These are phyloP conservation scores for Clarias platycephalus DNA, from an alignment of 2,797 vertebrate genomes.

Conservation along the genomic window DNA sequence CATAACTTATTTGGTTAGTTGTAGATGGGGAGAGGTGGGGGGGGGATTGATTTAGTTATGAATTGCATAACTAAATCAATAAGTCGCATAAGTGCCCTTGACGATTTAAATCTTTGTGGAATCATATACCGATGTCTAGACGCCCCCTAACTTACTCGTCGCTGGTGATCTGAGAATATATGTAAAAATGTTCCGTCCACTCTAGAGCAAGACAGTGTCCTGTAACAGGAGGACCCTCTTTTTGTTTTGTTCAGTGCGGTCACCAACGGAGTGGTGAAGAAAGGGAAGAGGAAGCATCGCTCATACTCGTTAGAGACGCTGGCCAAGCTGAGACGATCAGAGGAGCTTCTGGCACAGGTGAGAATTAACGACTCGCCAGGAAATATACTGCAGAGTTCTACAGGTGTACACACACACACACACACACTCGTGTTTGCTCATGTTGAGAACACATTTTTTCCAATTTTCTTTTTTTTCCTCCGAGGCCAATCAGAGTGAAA, in stretches of 20 bases:
- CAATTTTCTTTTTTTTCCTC: background rate
- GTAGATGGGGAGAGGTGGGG: no score
- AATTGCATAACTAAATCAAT: no score
- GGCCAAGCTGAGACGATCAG: constrained; percentile 81
- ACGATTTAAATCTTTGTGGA: no score
- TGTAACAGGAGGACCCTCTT: background rate
- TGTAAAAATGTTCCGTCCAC: no score
- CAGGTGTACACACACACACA: background rate
- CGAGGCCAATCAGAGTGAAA: background rate
- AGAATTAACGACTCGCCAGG: constrained; percentile 26
- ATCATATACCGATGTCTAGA: no score
- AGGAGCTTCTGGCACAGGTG: constrained; percentile 84
- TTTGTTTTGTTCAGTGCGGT: constrained; percentile 69
- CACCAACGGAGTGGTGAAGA: constrained; percentile 87
- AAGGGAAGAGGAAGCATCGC: constrained; percentile 89
- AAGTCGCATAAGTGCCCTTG: no score
- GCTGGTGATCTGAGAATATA: no score
- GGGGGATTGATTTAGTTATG: no score
- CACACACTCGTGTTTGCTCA: no score
- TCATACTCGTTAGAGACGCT: constrained; percentile 82
- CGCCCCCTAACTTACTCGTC: no score
- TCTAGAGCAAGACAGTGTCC: background rate
- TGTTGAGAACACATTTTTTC: background rate
- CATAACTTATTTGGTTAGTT: no score
- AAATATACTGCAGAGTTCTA: background rate